Conservation (phyloP, 2,797 vertebrate genomes). For the Sylvilagus floridanus region DNA sequence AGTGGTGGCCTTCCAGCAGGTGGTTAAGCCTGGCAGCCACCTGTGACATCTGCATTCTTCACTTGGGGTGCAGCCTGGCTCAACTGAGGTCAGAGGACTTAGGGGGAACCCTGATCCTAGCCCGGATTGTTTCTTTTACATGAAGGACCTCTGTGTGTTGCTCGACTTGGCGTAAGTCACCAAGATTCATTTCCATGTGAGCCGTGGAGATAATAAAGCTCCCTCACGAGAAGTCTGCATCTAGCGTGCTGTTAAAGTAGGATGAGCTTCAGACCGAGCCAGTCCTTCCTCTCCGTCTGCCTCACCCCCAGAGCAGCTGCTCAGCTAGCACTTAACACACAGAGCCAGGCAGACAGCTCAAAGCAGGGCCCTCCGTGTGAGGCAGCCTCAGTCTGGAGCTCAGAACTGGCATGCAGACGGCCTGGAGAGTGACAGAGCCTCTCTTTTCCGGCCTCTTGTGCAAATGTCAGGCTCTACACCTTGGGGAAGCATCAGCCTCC, state of each 20-base stretch:
- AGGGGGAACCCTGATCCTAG: background rate
- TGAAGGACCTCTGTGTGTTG: background rate
- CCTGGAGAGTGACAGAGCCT: background rate
- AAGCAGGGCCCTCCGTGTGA: background rate
- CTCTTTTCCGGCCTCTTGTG: background rate
- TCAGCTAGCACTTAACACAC: accelerated
- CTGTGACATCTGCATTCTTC: too few species aligned
- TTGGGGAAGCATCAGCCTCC: accelerated
- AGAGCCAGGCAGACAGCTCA: background rate
- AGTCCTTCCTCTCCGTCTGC: too few species aligned
- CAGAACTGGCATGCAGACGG: background rate
- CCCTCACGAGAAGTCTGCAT: background rate
- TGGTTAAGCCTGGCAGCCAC: too few species aligned
- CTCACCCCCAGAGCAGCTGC: too few species aligned
- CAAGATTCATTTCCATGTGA: background rate
- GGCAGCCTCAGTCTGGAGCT: background rate
- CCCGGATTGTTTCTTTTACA: background rate
- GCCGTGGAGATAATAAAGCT: background rate
- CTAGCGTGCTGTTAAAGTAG: too few species aligned
- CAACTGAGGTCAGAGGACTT: background rate
- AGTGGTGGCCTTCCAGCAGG: too few species aligned
- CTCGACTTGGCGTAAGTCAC: background rate
- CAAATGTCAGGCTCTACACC: background rate
- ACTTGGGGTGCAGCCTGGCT: too few species aligned
- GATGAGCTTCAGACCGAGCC: background rate